Conservation (phyloP, 1,140 invertebrate genomes). For the Microplitis demolitor region DNA sequence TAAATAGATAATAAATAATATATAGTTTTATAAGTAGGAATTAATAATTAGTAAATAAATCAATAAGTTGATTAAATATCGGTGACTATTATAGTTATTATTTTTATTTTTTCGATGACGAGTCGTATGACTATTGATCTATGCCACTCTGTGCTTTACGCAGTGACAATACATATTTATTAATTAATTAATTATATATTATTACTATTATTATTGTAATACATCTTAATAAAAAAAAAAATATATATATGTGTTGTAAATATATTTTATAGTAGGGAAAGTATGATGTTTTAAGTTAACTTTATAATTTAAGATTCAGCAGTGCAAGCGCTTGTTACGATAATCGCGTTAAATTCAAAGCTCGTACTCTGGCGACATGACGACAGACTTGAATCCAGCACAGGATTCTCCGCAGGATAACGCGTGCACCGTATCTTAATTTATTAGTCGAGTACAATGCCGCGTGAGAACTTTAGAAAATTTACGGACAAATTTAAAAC, state of each 20-base stretch:
- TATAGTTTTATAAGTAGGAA: too few relatives aligned
- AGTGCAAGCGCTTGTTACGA: not conserved
- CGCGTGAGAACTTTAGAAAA: too few relatives aligned
- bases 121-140: not conserved
- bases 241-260: not conserved
- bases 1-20: too few relatives aligned
- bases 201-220: not conserved
- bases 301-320: not conserved
- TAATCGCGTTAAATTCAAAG: slow-evolving; percentile 8
- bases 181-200: not conserved
- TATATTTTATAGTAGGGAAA: not conserved
- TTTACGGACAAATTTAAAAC: too few relatives aligned
- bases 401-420: not conserved
- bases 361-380: not conserved
- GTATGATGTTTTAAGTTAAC: too few relatives aligned
- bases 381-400: not conserved
- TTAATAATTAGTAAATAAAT: too few relatives aligned
- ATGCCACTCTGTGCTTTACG: slow-evolving; percentile 22
- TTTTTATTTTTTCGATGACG: not conserved
- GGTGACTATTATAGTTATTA: not conserved
- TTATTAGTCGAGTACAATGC: not conserved
- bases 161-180: slow-evolving; percentile 21
- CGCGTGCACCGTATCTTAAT: slow-evolving; percentile 7
- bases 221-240: not conserved
- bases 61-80: not conserved